phyloP scores from a whole-genome alignment of 1,140 invertebrate genomes.

The Hyphantria cunea region DNA sequence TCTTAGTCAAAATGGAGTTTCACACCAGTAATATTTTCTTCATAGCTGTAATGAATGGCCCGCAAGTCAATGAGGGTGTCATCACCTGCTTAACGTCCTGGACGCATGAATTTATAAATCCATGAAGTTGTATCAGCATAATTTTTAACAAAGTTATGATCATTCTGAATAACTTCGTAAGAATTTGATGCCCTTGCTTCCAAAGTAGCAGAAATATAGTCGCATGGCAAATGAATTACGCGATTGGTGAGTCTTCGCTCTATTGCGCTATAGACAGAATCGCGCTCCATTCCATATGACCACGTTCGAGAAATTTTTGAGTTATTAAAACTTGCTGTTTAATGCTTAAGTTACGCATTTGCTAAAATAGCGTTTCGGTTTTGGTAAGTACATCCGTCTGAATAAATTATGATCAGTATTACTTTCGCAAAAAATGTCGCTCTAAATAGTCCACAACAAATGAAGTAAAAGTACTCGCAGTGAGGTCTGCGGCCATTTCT shows the following conservation, averaged over 20 bases:
- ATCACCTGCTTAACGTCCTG: too few species aligned
- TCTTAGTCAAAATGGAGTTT: too few species aligned
- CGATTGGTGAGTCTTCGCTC: conserved; percentile 11
- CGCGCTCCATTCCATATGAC: conserved; percentile 75
- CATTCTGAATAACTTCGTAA: conserved; percentile 23
- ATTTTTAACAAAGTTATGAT: conserved; percentile 31
- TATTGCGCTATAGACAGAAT: conserved; percentile 32
- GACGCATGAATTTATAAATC: conserved; percentile 29
- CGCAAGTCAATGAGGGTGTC: too few species aligned
- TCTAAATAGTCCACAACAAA: too few species aligned
- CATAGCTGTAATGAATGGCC: too few species aligned
- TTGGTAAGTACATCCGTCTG: too few species aligned
- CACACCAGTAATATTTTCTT: too few species aligned
- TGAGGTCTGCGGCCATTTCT: too few species aligned
- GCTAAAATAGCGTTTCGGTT: too few species aligned
- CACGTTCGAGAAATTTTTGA: conserved; percentile 69
- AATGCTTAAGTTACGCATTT: conserved; percentile 3
- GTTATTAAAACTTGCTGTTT: conserved; percentile 43
- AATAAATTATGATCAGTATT: too few species aligned
- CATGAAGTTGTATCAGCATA: conserved; percentile 27
- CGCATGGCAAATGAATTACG: conserved; percentile 28
- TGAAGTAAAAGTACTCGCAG: too few species aligned
- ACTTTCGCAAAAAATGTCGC: too few species aligned
- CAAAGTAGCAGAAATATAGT: conserved; percentile 20
- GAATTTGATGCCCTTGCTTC: conserved; percentile 20